phyloP scores from a whole-genome alignment of 2,113 vertebrate genomes.

The Atherinomorus stipes region DNA sequence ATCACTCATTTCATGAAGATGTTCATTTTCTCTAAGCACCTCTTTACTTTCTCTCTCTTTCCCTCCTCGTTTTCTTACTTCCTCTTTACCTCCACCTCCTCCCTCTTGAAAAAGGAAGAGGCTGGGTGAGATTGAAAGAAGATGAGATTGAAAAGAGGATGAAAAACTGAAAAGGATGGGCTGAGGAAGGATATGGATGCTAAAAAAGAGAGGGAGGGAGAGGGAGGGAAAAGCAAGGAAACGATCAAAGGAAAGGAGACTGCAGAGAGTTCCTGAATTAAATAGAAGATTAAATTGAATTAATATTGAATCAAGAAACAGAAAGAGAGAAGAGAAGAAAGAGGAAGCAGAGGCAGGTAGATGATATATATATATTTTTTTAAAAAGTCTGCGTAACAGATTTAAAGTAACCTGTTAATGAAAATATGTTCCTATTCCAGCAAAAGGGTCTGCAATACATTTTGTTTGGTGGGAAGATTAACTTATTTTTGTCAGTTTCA shows the following conservation, averaged over 20 bases:
- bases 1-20: conserved; percentile 40
- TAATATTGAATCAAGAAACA: conserved; percentile 68
- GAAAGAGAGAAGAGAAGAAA: conserved; percentile 7
- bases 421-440: conserved; percentile 25
- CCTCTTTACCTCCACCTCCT: neutral
- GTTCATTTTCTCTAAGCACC: conserved; percentile 40
- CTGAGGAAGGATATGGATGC: conserved; percentile 23
- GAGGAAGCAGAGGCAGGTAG: conserved; percentile 25
- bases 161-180: conserved; percentile 58
- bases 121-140: conserved; percentile 41
- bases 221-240: conserved; percentile 36
- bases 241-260: conserved; percentile 71
- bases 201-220: conserved; percentile 16
- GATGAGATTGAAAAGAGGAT: conserved; percentile 68
- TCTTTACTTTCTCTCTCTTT: conserved; percentile 3
- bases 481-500: conserved; percentile 28
- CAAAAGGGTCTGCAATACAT: conserved; percentile 5
- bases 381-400: conserved; percentile 32
- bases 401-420: conserved; percentile 52
- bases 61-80: neutral
- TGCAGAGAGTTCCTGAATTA: conserved; percentile 71
- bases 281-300: conserved; percentile 76
- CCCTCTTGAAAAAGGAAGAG: conserved; percentile 41
- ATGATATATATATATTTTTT: conserved; percentile 25
- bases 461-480: conserved; percentile 15